These are phyloP conservation scores for Rhizoglyphus robini DNA, from an alignment of 1,140 invertebrate species.

Conservation along the genomic window DNA sequence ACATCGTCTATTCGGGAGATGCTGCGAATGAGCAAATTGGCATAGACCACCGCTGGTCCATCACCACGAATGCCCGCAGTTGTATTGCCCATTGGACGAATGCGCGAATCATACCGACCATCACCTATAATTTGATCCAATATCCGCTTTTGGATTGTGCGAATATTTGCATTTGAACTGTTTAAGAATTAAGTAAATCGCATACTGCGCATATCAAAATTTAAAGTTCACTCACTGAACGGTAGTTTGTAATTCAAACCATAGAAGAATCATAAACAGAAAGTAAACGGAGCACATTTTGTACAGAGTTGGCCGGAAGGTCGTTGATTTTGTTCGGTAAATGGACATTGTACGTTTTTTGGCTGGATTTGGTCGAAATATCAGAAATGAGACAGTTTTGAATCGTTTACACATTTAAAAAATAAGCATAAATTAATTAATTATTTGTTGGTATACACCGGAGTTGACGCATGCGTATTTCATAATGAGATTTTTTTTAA, in stretches of 20 bases:
- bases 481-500: too few species aligned
- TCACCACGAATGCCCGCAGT: constrained; percentile 50
- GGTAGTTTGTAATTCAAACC: not conserved
- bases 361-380: too few species aligned
- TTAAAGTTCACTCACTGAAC: not conserved
- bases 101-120: constrained; percentile 76
- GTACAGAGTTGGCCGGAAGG: too few species aligned
- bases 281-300: too few species aligned
- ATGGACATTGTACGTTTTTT: too few species aligned
- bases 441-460: too few species aligned
- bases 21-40: constrained; percentile 37
- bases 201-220: not conserved
- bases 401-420: too few species aligned
- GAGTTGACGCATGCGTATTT: too few species aligned
- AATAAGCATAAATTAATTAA: too few species aligned
- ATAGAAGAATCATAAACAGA: not conserved
- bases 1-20: constrained; percentile 40
- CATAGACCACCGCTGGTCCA: constrained; percentile 36
- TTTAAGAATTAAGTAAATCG: not conserved
- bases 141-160: constrained; percentile 84
- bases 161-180: constrained; percentile 46
- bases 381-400: too few species aligned
- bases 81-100: constrained; percentile 77
- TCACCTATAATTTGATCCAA: constrained; percentile 79
- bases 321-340: too few species aligned